phyloP scores from a whole-genome alignment of 2,113 vertebrate species.

The Lepisosteus osseus region DNA sequence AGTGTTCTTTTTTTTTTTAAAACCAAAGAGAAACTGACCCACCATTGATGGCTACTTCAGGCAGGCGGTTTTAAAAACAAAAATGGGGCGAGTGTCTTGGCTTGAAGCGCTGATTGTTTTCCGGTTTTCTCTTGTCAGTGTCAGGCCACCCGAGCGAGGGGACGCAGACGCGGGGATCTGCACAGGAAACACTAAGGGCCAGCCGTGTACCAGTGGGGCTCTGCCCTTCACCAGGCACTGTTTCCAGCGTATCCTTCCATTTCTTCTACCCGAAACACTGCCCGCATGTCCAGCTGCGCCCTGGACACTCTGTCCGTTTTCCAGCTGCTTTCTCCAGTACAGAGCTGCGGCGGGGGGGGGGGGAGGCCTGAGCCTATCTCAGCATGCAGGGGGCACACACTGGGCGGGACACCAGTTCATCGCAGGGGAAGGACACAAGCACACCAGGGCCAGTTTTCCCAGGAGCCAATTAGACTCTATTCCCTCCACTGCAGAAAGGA shows the following conservation, averaged over 20 bases:
- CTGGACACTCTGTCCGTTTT: no score
- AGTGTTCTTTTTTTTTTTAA: background rate
- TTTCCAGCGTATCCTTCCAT: constrained; percentile 94
- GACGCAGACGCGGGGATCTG: constrained; percentile 71
- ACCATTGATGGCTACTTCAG: background rate
- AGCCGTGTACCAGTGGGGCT: constrained; percentile 80
- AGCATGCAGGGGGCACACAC: no score
- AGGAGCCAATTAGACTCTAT: no score
- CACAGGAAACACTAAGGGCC: constrained; percentile 82
- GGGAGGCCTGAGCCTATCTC: no score
- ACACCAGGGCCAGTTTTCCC: no score
- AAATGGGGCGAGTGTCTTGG: background rate
- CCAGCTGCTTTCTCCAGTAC: no score
- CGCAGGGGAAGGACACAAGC: no score
- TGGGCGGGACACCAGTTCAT: no score
- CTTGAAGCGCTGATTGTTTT: no score
- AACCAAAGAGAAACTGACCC: background rate
- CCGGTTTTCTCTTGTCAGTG: constrained; percentile 54
- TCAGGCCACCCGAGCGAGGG: constrained; percentile 62
- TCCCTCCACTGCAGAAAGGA: no score
- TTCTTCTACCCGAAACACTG: background rate
- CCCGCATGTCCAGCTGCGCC: no score
- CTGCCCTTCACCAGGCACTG: constrained; percentile 95
- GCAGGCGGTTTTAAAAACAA: background rate
- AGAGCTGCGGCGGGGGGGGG: no score